These are phyloP conservation scores for Serrognathus titanus DNA, from an alignment of 2,888 invertebrate genomes.

Conservation along the genomic window DNA sequence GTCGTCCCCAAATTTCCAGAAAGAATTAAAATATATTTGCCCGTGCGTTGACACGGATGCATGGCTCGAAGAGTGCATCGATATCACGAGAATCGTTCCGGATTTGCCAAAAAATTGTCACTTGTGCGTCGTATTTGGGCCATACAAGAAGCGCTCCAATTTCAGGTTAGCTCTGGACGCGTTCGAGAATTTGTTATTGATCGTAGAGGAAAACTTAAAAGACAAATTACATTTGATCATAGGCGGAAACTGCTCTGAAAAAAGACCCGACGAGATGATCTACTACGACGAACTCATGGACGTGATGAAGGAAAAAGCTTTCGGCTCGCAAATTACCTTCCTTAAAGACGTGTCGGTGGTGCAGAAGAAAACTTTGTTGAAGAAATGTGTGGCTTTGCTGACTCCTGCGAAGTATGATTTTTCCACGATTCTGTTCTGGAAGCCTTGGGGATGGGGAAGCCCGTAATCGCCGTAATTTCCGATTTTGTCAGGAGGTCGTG, in stretches of 20 bases:
- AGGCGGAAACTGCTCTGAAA: slow-evolving; percentile 36
- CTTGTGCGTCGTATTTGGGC: slow-evolving; percentile 39
- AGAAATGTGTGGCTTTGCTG: slow-evolving; percentile 38
- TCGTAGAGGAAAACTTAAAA: slow-evolving; percentile 31
- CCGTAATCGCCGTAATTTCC: slow-evolving; percentile 39
- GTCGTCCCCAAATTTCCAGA: slow-evolving; percentile 34
- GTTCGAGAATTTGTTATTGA: slow-evolving; percentile 38
- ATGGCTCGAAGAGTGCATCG: slow-evolving; percentile 37
- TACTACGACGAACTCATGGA: slow-evolving; percentile 39
- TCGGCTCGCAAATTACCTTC: slow-evolving; percentile 41
- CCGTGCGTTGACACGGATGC: slow-evolving; percentile 40
- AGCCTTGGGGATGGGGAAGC: slow-evolving; percentile 39
- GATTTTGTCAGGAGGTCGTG: slow-evolving; percentile 37
- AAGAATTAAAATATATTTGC: slow-evolving; percentile 32
- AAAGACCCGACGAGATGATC: slow-evolving; percentile 31
- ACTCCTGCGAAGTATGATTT: slow-evolving; percentile 39
- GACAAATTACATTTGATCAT: slow-evolving; percentile 40
- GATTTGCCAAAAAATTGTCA: slow-evolving; percentile 37
- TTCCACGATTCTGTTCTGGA: slow-evolving; percentile 39
- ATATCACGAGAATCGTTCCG: slow-evolving; percentile 39
- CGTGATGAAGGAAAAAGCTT: slow-evolving; percentile 33
- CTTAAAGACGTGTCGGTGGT: slow-evolving; percentile 38
- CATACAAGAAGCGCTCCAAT: slow-evolving; percentile 38
- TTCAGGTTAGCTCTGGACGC: slow-evolving; percentile 40
- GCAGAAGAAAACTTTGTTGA: slow-evolving; percentile 41